Evolutionary conservation across 2,888 invertebrate genomes (phyloP).

Genomic region (Sceliomorpha sp.): DNA sequence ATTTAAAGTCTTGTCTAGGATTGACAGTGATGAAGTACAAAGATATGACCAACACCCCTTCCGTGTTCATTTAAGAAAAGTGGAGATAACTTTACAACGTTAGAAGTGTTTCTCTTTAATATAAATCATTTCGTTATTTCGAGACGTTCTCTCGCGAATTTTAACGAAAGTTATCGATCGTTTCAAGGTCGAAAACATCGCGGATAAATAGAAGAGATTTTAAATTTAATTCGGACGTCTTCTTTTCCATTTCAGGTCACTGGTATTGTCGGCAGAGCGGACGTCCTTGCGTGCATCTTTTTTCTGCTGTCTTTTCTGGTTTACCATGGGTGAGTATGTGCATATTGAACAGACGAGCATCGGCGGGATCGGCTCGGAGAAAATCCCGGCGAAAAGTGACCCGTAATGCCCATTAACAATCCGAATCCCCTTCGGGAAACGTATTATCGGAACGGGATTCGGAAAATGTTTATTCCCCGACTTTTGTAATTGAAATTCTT

Average conservation of each 20-base stretch:
- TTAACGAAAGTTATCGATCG: no score
- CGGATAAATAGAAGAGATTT: no score
- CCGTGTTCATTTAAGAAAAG: slow-evolving; percentile 38
- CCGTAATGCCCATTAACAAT: no score
- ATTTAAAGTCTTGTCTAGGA: slow-evolving; percentile 60
- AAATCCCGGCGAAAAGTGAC: no score
- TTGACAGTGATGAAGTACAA: slow-evolving; percentile 70
- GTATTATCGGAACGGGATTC: no score
- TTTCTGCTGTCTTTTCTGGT: slow-evolving; percentile 89
- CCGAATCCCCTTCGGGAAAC: no score
- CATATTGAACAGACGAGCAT: no score
- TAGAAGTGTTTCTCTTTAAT: slow-evolving; percentile 1
- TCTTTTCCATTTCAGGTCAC: slow-evolving; percentile 85
- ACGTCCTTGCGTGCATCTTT: slow-evolving; percentile 91
- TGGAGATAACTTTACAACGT: slow-evolving; percentile 25
- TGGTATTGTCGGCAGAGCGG: slow-evolving; percentile 93
- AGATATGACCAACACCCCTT: slow-evolving; percentile 51
- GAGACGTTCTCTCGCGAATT: slow-evolving; percentile 1
- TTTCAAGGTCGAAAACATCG: no score
- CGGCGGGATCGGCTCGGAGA: no score
- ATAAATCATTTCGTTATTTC: slow-evolving; percentile 1
- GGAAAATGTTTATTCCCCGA: no score
- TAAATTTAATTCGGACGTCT: slow-evolving; percentile 6
- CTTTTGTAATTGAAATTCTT: no score
- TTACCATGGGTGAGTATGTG: slow-evolving; percentile 87